Base-by-base conservation (phyloP, 1,140 invertebrate genomes). In the Meloidogyne chitwoodi region DNA sequence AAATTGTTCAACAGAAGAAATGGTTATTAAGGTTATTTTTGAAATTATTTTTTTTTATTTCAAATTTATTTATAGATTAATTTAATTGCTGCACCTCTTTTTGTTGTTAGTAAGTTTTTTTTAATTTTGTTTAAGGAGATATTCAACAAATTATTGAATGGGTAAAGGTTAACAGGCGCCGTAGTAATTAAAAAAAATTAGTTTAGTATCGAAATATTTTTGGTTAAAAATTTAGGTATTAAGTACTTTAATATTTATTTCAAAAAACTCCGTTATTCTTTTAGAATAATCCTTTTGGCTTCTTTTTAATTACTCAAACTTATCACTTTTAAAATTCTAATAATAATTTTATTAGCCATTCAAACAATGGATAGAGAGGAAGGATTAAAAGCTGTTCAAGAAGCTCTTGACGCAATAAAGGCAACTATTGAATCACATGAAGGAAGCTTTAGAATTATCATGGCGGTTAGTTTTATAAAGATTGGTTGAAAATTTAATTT, bases 41-140 rank as follows among this genome's bases (percentile, higher is more conserved):
- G 16, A 5, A 69, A 31, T 62, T 68, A 68, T 26, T 70, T 70
- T 63, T 24, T 69, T 19, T 11, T 44, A 0, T 16, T 62, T 62
- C 3, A 31, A 19, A 44, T 12, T 31, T 79, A 75, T 19, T 24
- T 83, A 80, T 78, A 91, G 89, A 99, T 99, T 83, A 99, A 99
- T 89, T 89, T 99, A 68, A 98, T 99, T 87, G 96, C 97, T 48
- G 96, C 97, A 63, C 97, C 97, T 61, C 89, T 96, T 79, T 99
- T 97, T 90, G 95, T 99, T 68, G 95, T 99, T 91, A 99, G 68
- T 70, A 44, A 44, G 68, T 70, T n/a, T 69, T n/a, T 41, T 29
- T n/a, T n/a, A 22, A 31, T 11, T 11, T 29, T 29, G 2, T 11
- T 31, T 24, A 19, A 67, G 1, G 5, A 67, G 24, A 19, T n/a